phyloP scores from a whole-genome alignment of 2,113 vertebrate genomes.

The Chroicocephalus ridibundus region DNA sequence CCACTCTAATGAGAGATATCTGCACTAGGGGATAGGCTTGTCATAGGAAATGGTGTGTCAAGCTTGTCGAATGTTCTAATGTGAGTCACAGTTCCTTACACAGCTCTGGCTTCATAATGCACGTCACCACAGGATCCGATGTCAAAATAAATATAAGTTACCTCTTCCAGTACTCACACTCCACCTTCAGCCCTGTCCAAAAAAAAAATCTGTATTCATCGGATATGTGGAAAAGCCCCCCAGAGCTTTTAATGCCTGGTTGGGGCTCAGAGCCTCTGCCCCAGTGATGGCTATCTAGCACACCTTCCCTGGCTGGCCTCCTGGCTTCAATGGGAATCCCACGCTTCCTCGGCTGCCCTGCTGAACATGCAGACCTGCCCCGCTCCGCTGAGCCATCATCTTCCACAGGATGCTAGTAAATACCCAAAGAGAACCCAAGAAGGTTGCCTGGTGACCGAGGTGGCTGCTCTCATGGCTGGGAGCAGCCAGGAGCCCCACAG shows the following conservation, averaged over 20 bases:
- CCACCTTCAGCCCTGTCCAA: not conserved
- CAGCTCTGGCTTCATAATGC: not conserved
- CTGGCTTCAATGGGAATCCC: not conserved
- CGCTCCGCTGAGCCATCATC: not conserved
- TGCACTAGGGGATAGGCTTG: not conserved
- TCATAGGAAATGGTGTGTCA: not conserved
- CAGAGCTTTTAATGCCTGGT: not conserved
- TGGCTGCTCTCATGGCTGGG: not conserved
- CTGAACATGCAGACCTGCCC: not conserved
- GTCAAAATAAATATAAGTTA: slow-evolving; percentile 6
- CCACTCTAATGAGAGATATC: not conserved
- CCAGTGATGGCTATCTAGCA: rapidly evolving
- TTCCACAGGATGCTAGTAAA: not conserved
- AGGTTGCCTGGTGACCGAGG: not conserved
- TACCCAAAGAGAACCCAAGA: not conserved
- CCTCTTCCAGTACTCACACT: not conserved
- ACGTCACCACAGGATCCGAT: not conserved
- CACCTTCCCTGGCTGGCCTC: not conserved
- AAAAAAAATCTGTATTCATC: not conserved
- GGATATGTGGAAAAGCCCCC: not conserved
- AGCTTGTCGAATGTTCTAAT: not conserved
- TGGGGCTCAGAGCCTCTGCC: not conserved
- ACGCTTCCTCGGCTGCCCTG: rapidly evolving
- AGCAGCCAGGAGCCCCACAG: not conserved
- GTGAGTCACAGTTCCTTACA: not conserved